A percentile compares a stretch with the other conserved stretches of the same genome.
phyloP scores from a whole-genome alignment of 2,113 vertebrate genomes.

The Anthoscopus minutus region DNA sequence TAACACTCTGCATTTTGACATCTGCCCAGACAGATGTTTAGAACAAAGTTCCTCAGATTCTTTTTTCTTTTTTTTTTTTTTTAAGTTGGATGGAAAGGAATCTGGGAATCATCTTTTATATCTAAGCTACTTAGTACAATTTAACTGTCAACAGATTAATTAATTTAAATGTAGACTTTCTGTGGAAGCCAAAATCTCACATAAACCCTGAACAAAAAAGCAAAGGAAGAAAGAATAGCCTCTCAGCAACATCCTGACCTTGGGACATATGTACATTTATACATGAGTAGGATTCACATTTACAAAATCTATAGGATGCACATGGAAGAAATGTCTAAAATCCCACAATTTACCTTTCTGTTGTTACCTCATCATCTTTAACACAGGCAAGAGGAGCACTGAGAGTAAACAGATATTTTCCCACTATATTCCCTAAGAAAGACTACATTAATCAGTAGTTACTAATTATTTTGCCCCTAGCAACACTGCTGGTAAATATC shows the following conservation, averaged over 20 bases:
- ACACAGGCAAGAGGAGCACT: neutral
- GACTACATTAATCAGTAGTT: neutral
- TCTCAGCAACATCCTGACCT: neutral
- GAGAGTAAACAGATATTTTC: neutral
- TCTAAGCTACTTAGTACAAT: slow-evolving; percentile 58
- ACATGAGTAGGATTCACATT: neutral
- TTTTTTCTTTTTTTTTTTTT: neutral
- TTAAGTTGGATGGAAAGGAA: slow-evolving; percentile 42
- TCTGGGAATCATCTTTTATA: slow-evolving; percentile 64
- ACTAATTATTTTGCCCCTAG: slow-evolving; percentile 19
- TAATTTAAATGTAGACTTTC: slow-evolving; percentile 55
- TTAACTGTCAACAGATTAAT: slow-evolving; percentile 69
- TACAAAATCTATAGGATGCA: neutral
- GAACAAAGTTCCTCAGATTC: slow-evolving; percentile 43
- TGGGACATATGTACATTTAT: neutral
- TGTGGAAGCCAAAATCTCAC: slow-evolving; percentile 19
- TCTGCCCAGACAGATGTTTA: slow-evolving; percentile 73
- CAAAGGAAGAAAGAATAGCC: neutral
- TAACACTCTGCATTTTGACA: slow-evolving; percentile 64
- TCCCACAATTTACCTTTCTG: neutral
- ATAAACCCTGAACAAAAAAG: neutral
- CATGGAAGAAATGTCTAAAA: neutral
- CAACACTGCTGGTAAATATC: slow-evolving; percentile 39
- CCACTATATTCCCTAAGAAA: neutral
- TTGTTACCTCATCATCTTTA: neutral